A percentile compares a stretch with the other conserved stretches of the same genome.
Conservation (phyloP, 1,140 invertebrate genomes). For the Eriosoma lanigerum region DNA sequence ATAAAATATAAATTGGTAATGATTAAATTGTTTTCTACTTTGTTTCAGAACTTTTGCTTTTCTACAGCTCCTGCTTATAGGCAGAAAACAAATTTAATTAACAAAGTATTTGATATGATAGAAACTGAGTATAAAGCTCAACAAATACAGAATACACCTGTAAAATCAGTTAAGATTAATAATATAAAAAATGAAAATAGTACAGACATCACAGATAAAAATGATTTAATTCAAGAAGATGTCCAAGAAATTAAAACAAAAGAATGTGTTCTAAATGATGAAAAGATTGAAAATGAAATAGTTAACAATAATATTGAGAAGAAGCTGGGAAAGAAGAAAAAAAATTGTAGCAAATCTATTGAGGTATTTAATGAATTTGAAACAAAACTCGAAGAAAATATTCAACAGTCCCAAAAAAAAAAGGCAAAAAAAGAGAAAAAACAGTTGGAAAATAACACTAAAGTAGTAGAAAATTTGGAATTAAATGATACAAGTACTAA, state of each 20-base stretch:
- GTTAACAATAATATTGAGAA: background rate
- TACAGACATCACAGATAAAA: background rate
- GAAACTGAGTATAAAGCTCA: constrained; percentile 67
- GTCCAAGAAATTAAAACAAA: background rate
- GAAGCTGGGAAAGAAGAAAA: background rate
- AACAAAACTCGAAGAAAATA: background rate
- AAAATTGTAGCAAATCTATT: background rate
- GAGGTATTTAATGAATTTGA: background rate
- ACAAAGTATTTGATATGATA: constrained; percentile 70
- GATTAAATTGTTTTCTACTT: constrained; percentile 28
- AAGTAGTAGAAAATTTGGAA: background rate
- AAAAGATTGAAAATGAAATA: background rate
- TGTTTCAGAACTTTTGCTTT: constrained; percentile 66
- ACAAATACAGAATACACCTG: constrained; percentile 57
- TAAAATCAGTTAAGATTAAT: constrained; percentile 55
- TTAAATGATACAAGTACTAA: constrained; percentile 31
- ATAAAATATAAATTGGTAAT: background rate
- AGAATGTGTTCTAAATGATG: background rate
- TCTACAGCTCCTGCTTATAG: constrained; percentile 64
- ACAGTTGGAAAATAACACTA: constrained; percentile 52
- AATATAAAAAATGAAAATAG: background rate
- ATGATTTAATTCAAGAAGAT: background rate
- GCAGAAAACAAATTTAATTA: constrained; percentile 63
- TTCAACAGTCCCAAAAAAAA: background rate
- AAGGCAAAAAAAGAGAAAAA: background rate